A percentile compares a stretch with the other conserved stretches of the same genome.
Conservation (phyloP, 2,888 invertebrate species). For the Synergus gifuensis region DNA sequence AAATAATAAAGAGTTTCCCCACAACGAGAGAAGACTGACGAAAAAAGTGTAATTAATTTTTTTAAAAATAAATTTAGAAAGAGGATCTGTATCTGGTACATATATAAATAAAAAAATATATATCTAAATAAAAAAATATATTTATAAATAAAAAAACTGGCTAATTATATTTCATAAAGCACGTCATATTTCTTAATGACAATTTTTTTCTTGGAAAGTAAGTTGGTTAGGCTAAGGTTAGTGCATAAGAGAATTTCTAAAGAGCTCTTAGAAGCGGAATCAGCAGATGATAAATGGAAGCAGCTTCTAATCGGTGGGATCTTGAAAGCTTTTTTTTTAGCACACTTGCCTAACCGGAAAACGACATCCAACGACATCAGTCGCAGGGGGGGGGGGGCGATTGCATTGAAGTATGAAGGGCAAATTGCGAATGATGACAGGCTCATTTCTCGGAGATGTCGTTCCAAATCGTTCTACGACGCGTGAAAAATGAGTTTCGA, state of each 20-base stretch:
- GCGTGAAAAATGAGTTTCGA: constrained; percentile 49
- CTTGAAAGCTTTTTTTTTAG: background rate
- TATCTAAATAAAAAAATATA: too few relatives aligned
- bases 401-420: constrained; percentile 41
- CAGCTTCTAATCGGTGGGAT: background rate
- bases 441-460: constrained; percentile 51
- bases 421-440: constrained; percentile 52
- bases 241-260: background rate
- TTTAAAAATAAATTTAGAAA: too few relatives aligned
- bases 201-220: background rate
- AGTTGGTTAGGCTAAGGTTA: background rate
- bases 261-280: background rate
- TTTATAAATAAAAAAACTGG: too few relatives aligned
- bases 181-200: too few relatives aligned
- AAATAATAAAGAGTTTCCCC: background rate
- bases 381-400: constrained; percentile 1
- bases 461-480: constrained; percentile 43
- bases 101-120: too few relatives aligned
- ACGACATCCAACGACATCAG: background rate
- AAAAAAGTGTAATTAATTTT: too few relatives aligned
- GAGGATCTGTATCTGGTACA: too few relatives aligned
- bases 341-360: background rate
- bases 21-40: background rate
- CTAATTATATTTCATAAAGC: too few relatives aligned
- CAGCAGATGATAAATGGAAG: background rate